phyloP scores from a whole-genome alignment of 2,797 vertebrate species.

The Neosalanx taihuensis region DNA sequence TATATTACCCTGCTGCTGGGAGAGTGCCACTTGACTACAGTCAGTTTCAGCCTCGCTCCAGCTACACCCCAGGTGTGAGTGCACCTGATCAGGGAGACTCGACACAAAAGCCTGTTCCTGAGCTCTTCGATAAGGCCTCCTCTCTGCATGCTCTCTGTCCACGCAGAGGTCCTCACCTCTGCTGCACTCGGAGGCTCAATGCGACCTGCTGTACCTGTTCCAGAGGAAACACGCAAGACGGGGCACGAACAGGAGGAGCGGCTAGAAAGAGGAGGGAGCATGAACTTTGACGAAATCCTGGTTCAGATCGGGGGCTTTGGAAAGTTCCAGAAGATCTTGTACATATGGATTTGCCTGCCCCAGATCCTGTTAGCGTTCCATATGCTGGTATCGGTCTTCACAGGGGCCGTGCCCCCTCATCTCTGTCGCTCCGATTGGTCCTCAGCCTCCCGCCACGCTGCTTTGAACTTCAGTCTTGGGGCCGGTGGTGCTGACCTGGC shows the following conservation, averaged over 20 bases:
- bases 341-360: constrained; percentile 71
- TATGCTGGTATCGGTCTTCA: constrained; percentile 71
- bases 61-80: constrained; percentile 28
- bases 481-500: constrained; percentile 5
- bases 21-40: not conserved
- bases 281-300: constrained; percentile 70
- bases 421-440: constrained; percentile 45
- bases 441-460: not conserved
- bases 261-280: constrained; percentile 16
- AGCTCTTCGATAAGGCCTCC: not conserved
- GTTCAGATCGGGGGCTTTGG: constrained; percentile 67
- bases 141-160: not conserved
- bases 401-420: constrained; percentile 66
- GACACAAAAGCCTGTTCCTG: not conserved
- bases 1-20: constrained; percentile 31
- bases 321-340: constrained; percentile 70
- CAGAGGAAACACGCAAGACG: not conserved
- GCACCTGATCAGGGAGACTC: constrained; percentile 11
- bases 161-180: constrained; percentile 4
- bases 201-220: not conserved
- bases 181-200: not conserved
- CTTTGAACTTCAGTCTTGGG: constrained; percentile 36
- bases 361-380: constrained; percentile 73
- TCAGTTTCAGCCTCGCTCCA: constrained; percentile 12
- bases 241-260: not conserved